Conservation (phyloP, 1,140 invertebrate species). For the Drosophila watanabei region DNA sequence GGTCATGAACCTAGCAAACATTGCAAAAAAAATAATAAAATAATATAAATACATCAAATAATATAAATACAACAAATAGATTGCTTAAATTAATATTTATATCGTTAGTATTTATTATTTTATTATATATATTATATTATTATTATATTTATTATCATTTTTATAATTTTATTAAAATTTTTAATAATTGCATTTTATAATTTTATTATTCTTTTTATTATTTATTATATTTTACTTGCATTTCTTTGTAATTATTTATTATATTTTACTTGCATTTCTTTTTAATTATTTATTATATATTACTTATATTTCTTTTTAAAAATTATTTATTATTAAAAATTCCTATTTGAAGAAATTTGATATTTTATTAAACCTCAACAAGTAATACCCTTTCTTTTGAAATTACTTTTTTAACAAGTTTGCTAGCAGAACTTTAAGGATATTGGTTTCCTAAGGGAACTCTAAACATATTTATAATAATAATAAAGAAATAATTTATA, state of each 20-base stretch:
- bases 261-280: neutral
- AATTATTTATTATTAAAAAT: neutral
- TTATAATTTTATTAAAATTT: too few relatives aligned
- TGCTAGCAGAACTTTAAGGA: neutral
- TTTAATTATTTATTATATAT: neutral
- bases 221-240: neutral
- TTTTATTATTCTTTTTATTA: too few relatives aligned
- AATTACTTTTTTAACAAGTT: neutral
- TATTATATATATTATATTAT: neutral
- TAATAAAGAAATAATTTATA: neutral
- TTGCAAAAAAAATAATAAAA: slow-evolving; percentile 1
- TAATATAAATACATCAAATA: slow-evolving; percentile 6
- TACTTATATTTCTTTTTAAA: neutral
- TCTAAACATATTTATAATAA: neutral
- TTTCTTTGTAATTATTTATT: too few relatives aligned
- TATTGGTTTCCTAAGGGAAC: neutral
- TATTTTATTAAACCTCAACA: neutral
- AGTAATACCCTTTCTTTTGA: neutral
- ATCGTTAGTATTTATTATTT: neutral
- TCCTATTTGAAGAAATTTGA: neutral
- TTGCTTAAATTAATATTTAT: neutral
- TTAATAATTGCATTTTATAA: too few relatives aligned
- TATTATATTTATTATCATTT: too few relatives aligned
- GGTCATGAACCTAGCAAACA: slow-evolving; percentile 28
- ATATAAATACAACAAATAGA: neutral